These are phyloP conservation scores for Cynopterus brachyotis DNA, from an alignment of 2,113 vertebrate species.

Conservation along the genomic window DNA sequence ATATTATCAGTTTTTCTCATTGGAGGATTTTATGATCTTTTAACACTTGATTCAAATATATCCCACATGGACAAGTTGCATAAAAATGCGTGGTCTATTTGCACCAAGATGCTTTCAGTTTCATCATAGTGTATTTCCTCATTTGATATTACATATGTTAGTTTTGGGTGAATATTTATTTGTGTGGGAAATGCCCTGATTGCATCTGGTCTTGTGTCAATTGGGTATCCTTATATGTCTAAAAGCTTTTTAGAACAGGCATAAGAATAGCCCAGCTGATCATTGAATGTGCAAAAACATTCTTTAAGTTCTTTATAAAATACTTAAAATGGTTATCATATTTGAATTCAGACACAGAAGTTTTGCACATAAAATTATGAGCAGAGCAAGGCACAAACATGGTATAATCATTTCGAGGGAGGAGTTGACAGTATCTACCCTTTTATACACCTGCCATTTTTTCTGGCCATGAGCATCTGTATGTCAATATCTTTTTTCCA, in stretches of 20 bases:
- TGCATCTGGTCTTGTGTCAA: not conserved
- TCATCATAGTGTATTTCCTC: not conserved
- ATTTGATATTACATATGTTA: not conserved
- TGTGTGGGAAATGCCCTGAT: not conserved
- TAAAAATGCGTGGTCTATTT: not conserved
- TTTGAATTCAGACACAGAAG: not conserved
- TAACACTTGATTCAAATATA: not conserved
- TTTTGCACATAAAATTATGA: not conserved
- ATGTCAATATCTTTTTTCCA: not conserved
- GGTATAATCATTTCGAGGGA: not conserved
- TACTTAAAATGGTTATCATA: not conserved
- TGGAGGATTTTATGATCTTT: not conserved
- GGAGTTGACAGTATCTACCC: not conserved
- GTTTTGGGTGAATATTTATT: not conserved
- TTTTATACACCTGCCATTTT: not conserved
- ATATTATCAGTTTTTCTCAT: not conserved
- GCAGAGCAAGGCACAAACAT: not conserved
- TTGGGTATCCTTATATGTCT: not conserved
- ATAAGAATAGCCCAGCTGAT: not conserved
- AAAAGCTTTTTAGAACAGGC: not conserved
- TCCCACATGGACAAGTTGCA: not conserved
- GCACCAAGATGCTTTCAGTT: not conserved
- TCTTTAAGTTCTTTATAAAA: not conserved
- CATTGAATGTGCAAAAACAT: not conserved
- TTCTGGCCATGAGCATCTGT: not conserved